phyloP scores from a whole-genome alignment of 1,140 invertebrate species.

The Orius insidiosus region DNA sequence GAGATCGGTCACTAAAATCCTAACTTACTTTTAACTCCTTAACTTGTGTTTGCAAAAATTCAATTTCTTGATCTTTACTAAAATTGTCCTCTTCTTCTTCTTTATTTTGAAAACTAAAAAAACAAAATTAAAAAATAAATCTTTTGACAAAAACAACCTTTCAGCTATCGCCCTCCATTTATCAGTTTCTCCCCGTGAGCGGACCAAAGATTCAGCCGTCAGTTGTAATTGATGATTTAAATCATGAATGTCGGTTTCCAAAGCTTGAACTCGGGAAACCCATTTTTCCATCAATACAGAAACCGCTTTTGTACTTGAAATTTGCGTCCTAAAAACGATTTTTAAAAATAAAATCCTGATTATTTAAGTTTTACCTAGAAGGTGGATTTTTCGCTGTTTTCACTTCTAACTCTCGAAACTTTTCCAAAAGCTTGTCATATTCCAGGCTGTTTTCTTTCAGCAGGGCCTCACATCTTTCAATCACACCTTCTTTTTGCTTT shows the following conservation, averaged over 20 bases:
- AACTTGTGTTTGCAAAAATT: too few relatives aligned
- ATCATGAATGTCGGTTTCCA: conserved; percentile 34
- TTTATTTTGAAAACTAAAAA: not conserved
- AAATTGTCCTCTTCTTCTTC: not conserved
- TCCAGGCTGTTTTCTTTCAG: conserved; percentile 45
- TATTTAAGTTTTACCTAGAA: too few relatives aligned
- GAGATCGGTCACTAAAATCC: too few relatives aligned
- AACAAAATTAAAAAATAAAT: not conserved
- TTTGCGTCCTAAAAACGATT: not conserved
- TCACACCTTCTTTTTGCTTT: conserved; percentile 45
- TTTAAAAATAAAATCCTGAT: conserved; percentile 1
- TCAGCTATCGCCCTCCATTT: conserved; percentile 36
- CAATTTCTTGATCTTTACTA: not conserved
- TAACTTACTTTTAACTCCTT: too few relatives aligned
- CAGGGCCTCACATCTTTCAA: conserved; percentile 41
- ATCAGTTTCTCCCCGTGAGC: conserved; percentile 34
- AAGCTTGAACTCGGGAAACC: conserved; percentile 30
- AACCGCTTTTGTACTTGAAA: conserved; percentile 19
- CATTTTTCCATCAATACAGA: conserved; percentile 24
- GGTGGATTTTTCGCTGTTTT: conserved; percentile 6
- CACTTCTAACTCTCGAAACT: conserved; percentile 16
- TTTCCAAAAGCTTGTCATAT: conserved; percentile 22
- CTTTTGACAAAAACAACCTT: conserved; percentile 2
- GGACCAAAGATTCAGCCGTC: conserved; percentile 36
- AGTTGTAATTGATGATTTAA: conserved; percentile 26